A percentile compares a stretch with the other conserved stretches of the same genome.
Evolutionary conservation across 2,888 invertebrate genomes (phyloP).

Genomic region (Caenorhabditis sp.): DNA sequence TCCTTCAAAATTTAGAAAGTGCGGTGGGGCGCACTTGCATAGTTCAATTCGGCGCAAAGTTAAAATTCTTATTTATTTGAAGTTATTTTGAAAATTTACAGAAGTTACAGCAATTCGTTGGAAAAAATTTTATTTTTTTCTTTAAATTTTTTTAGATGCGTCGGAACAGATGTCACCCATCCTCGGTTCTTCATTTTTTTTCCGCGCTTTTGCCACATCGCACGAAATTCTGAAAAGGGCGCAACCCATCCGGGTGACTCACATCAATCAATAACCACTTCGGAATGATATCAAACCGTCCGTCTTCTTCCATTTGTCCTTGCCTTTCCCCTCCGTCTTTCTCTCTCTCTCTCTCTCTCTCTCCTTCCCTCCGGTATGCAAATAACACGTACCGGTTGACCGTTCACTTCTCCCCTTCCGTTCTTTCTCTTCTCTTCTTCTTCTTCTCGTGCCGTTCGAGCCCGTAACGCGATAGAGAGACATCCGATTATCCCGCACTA

Average conservation of each 20-base stretch:
- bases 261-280: constrained; percentile 9
- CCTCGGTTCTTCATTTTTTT: not conserved
- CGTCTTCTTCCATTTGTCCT: too few species aligned
- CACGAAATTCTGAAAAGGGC: too few species aligned
- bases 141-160: not conserved
- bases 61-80: too few species aligned
- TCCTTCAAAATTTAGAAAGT: too few species aligned
- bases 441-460: constrained; percentile 5
- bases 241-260: too few species aligned
- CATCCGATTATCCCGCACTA: constrained; percentile 53
- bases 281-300: constrained; percentile 13
- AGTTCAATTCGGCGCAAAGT: too few species aligned
- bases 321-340: not conserved
- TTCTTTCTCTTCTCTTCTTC: not conserved
- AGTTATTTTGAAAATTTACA: too few species aligned
- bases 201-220: not conserved
- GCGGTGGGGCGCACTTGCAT: too few species aligned
- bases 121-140: too few species aligned
- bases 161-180: not conserved
- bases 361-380: constrained; percentile 29
- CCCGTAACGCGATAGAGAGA: constrained; percentile 26
- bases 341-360: not conserved
- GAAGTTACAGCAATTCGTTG: too few species aligned
- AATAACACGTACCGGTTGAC: constrained; percentile 5
- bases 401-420: not conserved